A percentile compares a stretch with the other conserved stretches of the same genome.
Conservation (phyloP, 2,113 vertebrate species). For the Callipepla squamata region DNA sequence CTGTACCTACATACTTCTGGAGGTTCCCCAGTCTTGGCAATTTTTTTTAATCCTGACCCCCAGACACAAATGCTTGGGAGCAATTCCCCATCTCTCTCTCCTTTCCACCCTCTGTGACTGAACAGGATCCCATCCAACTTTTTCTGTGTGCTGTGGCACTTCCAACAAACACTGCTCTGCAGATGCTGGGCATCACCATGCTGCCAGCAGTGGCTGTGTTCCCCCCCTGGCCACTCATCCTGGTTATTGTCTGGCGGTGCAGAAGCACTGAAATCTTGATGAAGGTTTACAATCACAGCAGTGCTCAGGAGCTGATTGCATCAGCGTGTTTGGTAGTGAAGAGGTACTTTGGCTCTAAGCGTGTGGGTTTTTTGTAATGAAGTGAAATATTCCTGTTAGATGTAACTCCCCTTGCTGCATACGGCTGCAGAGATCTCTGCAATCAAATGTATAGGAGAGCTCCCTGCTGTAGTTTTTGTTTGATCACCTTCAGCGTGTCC, state of each 20-base stretch:
- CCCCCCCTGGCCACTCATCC: background rate
- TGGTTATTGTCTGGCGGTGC: background rate
- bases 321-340: background rate
- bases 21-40: no score
- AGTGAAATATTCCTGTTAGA: background rate
- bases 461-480: background rate
- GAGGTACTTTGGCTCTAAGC: background rate
- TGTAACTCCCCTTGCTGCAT: background rate
- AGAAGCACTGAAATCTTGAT: background rate
- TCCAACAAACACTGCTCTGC: fast-evolving
- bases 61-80: background rate
- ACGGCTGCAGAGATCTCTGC: background rate
- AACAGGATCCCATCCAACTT: background rate
- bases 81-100: background rate
- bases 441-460: background rate
- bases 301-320: background rate
- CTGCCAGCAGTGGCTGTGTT: fast-evolving
- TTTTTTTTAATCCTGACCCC: no score
- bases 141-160: fast-evolving
- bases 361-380: background rate
- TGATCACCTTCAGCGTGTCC: background rate
- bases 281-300: background rate
- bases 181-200: background rate
- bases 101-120: background rate
- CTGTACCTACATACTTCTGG: no score